A percentile compares a stretch with the other conserved stretches of the same genome.
Conservation (phyloP, 2,797 vertebrate genomes). For the Spheniscus humboldti region DNA sequence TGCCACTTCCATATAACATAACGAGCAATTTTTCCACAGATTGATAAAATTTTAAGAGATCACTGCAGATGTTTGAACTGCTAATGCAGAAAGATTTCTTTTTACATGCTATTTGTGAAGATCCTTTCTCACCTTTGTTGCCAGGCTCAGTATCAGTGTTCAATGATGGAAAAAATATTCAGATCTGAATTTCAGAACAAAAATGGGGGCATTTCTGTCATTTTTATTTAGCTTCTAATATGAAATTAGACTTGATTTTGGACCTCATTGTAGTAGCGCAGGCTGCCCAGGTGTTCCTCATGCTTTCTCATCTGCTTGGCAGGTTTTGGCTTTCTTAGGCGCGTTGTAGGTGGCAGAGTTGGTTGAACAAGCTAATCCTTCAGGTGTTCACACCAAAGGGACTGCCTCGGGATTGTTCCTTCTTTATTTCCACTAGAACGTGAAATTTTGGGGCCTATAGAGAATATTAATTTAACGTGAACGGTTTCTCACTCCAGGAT, state of each 20-base stretch:
- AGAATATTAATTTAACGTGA: background rate
- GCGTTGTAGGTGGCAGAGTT: background rate
- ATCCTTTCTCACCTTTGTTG: background rate
- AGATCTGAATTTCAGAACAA: background rate
- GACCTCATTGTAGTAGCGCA: fast-evolving
- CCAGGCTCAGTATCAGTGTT: background rate
- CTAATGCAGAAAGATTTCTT: background rate
- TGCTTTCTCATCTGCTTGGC: background rate
- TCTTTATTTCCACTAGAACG: background rate
- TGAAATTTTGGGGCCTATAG: fast-evolving
- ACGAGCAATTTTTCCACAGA: background rate
- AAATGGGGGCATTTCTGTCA: background rate
- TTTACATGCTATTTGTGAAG: background rate
- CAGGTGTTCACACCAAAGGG: background rate
- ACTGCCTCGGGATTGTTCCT: background rate
- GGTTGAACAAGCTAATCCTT: background rate
- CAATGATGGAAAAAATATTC: background rate
- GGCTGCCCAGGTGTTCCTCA: background rate
- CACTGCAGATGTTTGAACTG: background rate
- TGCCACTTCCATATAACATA: background rate
- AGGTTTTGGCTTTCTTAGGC: background rate
- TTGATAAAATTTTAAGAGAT: background rate
- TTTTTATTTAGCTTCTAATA: background rate
- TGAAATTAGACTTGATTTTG: background rate
- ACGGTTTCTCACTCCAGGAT: slow-evolving; percentile 72